Base-by-base conservation (phyloP, 2,888 invertebrate genomes). In the Drosophila hamatofila region DNA sequence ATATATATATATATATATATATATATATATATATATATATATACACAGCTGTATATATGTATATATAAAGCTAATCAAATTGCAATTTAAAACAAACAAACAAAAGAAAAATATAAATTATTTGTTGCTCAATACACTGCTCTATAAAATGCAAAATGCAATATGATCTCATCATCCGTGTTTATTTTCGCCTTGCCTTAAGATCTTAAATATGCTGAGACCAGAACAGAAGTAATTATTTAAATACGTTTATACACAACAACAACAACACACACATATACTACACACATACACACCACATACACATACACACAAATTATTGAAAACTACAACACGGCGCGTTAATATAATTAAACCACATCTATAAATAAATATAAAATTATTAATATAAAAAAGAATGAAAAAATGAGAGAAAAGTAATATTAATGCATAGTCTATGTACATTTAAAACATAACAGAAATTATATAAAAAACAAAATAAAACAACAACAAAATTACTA, bases 161-260 rank as follows among this genome's bases (percentile, higher is more conserved):
- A 70, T 91, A 92, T 93, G 93, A 92, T 93, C 92, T 93, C 92
- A 93, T 92, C 92, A 93, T 93, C 92, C 92, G 90, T 90, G 92
- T 92, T 92, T 92, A 92, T 92, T 92, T 92, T 92, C 92, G 91
- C 92, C 92, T 92, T 91, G 77, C 69, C 68, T 78, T 71, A 80
- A 81, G 66, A 58, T 75, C 72, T 75, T 82, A 60, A 63, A 65
- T 60, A 75, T 65, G 62, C 78, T 64, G 66, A 85, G 69, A 70
- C 71, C 63, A 80, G 54, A 75, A 75, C 67, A 57, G 56, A 65
- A 76, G 41, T 64, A 68, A 78, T 60, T 61, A 58, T 61, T 75
- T 30, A 64, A 66, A 65, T 42, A 67, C 56, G 27, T 59, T 51
- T 44, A 68, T 27, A 75, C 46, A 68, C 41, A 63, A 66, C 48